Conservation (phyloP, 2,888 invertebrate species). For the Noctuana brunneofusca region DNA sequence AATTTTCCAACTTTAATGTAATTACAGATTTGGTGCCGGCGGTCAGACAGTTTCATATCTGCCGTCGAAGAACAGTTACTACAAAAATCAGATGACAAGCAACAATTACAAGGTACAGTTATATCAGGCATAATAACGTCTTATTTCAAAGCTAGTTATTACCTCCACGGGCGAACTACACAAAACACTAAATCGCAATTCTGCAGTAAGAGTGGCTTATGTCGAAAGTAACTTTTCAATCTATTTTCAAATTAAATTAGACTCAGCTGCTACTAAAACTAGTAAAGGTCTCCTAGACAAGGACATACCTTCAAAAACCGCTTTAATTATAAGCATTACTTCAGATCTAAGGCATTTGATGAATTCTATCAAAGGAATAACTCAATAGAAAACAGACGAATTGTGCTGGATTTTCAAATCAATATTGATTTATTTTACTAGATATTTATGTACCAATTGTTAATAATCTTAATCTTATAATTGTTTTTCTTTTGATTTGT, state of each 20-base stretch:
- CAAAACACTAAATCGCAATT: no score
- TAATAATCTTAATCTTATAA: no score
- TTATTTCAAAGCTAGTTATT: neutral
- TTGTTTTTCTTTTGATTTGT: no score
- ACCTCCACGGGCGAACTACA: neutral
- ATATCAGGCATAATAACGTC: neutral
- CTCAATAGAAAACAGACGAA: neutral
- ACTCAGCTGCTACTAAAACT: no score
- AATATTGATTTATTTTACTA: neutral
- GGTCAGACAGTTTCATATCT: slow-evolving; percentile 85
- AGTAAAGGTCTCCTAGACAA: neutral
- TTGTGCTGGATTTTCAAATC: neutral
- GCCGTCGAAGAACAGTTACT: slow-evolving; percentile 84
- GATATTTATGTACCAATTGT: no score
- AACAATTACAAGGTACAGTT: slow-evolving; percentile 84
- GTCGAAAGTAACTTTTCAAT: no score
- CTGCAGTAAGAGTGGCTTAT: no score
- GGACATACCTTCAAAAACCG: neutral
- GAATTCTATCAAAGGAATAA: neutral
- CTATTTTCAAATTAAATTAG: no score
- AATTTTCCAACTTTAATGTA: neutral
- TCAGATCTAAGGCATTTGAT: neutral
- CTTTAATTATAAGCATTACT: neutral
- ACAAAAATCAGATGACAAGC: slow-evolving; percentile 80
- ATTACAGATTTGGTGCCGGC: slow-evolving; percentile 82